Base-by-base conservation (phyloP, 2,113 vertebrate species). In the Xyrauchen texanus region DNA sequence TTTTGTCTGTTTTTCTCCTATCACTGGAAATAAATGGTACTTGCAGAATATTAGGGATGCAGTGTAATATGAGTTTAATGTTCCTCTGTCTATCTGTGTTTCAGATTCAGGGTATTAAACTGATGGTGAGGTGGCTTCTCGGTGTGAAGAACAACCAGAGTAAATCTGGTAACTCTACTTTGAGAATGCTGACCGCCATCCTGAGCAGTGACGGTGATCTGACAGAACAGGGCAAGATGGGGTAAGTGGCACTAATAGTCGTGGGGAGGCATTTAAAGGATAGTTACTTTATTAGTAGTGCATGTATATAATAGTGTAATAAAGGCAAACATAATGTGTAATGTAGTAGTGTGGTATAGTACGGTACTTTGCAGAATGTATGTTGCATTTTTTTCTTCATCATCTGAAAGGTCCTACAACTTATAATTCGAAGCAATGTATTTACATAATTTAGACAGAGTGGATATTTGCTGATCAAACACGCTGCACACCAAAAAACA, bases 61-160 rank as follows among this genome's bases (percentile, higher is more conserved):
- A 58, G 16, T 49, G 49, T 13, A 11, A 3, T 42, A 4, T 34
- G 46, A 53, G 34, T 51, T 74, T 11, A 47, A 12, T 74, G 46
- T 8, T 13, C 12, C 4, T 74, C 11, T 68, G 8, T 4, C 11
- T 0, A 81, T 72, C 11, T 70, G 8, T 4, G n/a, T 0, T 81
- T 72, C 81, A 96, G 98, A 99, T 99, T 80, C 97, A 99, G 83
- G 98, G 96, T 68, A 98, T 99, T 84, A 99, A 99, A 90, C 94
- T 99, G 93, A 98, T 99, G 97, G 98, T 99, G 85, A 93, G 97
- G 61, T 99, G 98, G 98, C 88, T 99, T 74, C 86, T 99, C 45
- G 98, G 98, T 81, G 98, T 99, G 92, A 99, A 97, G 89, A 99
- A 98, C 88, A 99, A 98, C 85, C 96, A 96, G 90, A 99, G 96